Evolutionary conservation across 2,113 vertebrate genomes (phyloP).

Genomic region (Lasiurus cinereus): DNA sequence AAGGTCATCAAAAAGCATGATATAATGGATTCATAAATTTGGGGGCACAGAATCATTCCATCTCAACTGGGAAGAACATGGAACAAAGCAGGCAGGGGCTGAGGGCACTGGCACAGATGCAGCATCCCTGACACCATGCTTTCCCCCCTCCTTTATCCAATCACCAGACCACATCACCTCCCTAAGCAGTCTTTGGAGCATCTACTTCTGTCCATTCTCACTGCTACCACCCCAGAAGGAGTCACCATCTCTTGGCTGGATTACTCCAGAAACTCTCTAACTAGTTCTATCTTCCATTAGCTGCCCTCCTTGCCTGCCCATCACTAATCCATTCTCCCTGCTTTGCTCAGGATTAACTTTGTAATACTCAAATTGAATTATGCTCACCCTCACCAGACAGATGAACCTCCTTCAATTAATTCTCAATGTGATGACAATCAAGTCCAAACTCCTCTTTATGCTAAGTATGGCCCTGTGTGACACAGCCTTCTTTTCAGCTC

Average conservation of each 20-base stretch:
- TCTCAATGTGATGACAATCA: neutral
- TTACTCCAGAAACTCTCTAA: neutral
- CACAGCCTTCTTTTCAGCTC: neutral
- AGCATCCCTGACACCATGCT: neutral
- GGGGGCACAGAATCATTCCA: neutral
- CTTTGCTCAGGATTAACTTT: neutral
- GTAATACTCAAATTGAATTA: neutral
- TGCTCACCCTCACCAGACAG: neutral
- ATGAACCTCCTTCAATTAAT: neutral
- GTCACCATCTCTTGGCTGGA: neutral
- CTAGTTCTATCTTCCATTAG: neutral
- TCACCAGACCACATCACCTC: neutral
- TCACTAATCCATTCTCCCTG: neutral
- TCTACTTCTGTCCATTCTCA: neutral
- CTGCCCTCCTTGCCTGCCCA: neutral
- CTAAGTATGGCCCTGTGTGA: neutral
- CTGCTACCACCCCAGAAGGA: too few relatives aligned
- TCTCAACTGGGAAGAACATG: neutral
- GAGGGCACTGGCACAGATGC: too few relatives aligned
- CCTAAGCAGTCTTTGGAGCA: neutral
- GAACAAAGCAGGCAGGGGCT: neutral
- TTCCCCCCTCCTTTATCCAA: fast-evolving
- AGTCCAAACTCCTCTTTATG: neutral
- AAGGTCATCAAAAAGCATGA: neutral
- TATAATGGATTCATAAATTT: neutral